Percentiles rank a stretch among this genome's conserved stretches.
Conservation (phyloP, 2,888 invertebrate species). For the Torymus tubicola region DNA sequence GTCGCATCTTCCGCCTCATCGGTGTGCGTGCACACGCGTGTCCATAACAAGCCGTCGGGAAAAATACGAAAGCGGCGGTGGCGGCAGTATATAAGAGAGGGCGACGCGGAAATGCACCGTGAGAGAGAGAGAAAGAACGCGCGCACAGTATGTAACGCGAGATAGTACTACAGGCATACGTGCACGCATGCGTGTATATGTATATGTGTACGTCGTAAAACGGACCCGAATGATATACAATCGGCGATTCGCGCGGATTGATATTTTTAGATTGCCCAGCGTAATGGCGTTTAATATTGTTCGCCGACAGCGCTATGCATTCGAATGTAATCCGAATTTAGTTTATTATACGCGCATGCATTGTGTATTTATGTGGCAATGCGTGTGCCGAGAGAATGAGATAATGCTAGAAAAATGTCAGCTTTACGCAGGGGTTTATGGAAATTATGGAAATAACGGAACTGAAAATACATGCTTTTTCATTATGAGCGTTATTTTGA, state of each 20-base stretch:
- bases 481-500: too few relatives aligned
- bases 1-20: too few relatives aligned
- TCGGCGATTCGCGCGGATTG: slow-evolving; percentile 19
- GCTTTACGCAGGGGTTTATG: too few relatives aligned
- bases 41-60: too few relatives aligned
- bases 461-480: too few relatives aligned
- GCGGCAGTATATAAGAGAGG: too few relatives aligned
- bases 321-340: slow-evolving; percentile 43
- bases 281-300: not conserved
- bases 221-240: slow-evolving; percentile 26
- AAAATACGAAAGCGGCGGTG: too few relatives aligned
- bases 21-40: too few relatives aligned
- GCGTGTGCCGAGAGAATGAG: too few relatives aligned
- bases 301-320: not conserved
- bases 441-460: too few relatives aligned
- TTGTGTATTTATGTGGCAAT: too few relatives aligned
- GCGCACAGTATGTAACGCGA: not conserved
- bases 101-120: not conserved
- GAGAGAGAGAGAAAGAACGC: slow-evolving; percentile 4
- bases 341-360: not conserved
- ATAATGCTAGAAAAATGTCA: too few relatives aligned
- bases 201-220: slow-evolving; percentile 13
- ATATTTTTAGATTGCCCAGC: slow-evolving; percentile 8
- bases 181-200: not conserved
- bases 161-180: not conserved